A percentile compares a stretch with the other conserved stretches of the same genome.
Evolutionary conservation across 2,888 invertebrate genomes (phyloP).

Genomic region (Tenthredo scrophulariae): DNA sequence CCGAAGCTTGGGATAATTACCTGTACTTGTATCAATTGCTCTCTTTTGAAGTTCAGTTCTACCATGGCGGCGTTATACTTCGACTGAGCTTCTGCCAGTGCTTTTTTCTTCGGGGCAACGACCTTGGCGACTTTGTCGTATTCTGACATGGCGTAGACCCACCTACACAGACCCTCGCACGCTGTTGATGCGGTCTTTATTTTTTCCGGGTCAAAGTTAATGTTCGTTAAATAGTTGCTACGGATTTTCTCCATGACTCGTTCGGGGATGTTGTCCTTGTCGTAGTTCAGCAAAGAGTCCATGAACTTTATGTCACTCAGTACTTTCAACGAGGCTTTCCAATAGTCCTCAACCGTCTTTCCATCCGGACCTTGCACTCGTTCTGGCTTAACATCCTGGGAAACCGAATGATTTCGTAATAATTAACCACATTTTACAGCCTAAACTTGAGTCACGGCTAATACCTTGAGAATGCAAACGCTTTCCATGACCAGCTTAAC

Average conservation of each 20-base stretch:
- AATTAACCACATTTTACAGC: not conserved
- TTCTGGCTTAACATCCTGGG: conserved; percentile 92
- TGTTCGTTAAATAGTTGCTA: conserved; percentile 89
- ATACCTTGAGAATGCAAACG: conserved; percentile 93
- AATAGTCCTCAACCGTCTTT: conserved; percentile 94
- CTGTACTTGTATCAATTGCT: conserved; percentile 85
- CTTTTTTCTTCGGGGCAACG: conserved; percentile 95
- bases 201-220: conserved; percentile 95
- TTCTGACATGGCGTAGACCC: conserved; percentile 97
- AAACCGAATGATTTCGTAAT: not conserved
- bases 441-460: not conserved
- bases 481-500: conserved; percentile 97
- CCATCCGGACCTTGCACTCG: conserved; percentile 91
- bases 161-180: conserved; percentile 94
- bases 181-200: conserved; percentile 92
- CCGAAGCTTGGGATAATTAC: conserved; percentile 58
- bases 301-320: conserved; percentile 95
- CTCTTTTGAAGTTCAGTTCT: conserved; percentile 88
- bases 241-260: conserved; percentile 91
- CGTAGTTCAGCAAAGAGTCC: conserved; percentile 91
- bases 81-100: conserved; percentile 92
- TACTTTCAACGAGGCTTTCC: conserved; percentile 94
- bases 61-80: conserved; percentile 88
- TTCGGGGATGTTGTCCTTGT: conserved; percentile 95
- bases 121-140: conserved; percentile 96